phyloP scores from a whole-genome alignment of 2,113 vertebrate genomes.

The Toxotes chatareus region DNA sequence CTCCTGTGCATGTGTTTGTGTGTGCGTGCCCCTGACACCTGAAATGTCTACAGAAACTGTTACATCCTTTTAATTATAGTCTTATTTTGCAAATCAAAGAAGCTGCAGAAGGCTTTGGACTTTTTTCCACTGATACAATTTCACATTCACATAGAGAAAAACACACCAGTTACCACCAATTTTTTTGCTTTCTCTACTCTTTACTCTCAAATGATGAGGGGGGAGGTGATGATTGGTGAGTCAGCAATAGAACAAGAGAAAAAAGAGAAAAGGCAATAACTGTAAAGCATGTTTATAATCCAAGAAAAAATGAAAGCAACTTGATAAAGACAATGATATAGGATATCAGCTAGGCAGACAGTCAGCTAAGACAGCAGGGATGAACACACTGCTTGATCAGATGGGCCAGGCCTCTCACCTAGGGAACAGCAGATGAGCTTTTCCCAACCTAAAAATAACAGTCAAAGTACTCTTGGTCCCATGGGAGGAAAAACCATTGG shows the following conservation, averaged over 20 bases:
- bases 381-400: slow-evolving; percentile 54
- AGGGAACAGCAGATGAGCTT: slow-evolving; percentile 71
- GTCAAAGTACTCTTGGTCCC: slow-evolving; percentile 65
- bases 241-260: not conserved
- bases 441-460: slow-evolving; percentile 78
- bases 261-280: not conserved
- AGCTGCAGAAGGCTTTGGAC: not conserved
- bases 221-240: not conserved
- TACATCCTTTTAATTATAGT: not conserved
- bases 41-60: not conserved
- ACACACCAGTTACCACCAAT: not conserved
- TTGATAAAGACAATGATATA: not conserved
- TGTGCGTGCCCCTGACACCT: slow-evolving; percentile 6
- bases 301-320: not conserved
- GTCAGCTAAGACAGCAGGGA: slow-evolving; percentile 3
- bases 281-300: not conserved
- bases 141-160: not conserved
- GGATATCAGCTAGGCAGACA: not conserved
- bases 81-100: not conserved
- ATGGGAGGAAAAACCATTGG: slow-evolving; percentile 66
- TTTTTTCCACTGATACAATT: not conserved
- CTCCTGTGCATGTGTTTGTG: slow-evolving; percentile 9
- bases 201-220: not conserved
- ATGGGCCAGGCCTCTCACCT: slow-evolving; percentile 72
- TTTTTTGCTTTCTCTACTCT: not conserved